A percentile compares a stretch with the other conserved stretches of the same genome.
Evolutionary conservation across 2,113 vertebrate species (phyloP).

Genomic region (Bolborhynchus lineola): DNA sequence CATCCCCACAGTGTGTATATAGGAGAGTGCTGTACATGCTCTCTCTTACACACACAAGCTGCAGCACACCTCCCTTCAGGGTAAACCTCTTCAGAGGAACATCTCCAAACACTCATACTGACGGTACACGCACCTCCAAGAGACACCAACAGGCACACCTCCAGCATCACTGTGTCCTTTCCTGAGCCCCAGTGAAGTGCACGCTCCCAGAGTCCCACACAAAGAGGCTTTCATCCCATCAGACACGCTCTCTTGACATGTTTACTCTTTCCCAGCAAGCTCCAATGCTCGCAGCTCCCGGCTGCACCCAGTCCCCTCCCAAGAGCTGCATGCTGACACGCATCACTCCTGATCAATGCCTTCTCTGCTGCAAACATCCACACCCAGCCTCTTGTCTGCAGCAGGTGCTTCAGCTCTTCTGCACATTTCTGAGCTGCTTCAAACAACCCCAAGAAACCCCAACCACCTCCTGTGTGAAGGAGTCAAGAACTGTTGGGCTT

Average conservation of each 20-base stretch:
- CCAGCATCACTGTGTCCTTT: not conserved
- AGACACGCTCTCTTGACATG: rapidly evolving
- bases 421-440: not conserved
- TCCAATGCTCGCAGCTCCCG: not conserved
- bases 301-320: rapidly evolving
- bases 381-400: not conserved
- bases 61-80: not conserved
- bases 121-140: not conserved
- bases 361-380: not conserved
- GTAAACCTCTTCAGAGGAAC: not conserved
- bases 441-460: not conserved
- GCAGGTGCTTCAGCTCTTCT: not conserved
- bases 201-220: not conserved
- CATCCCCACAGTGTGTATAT: not conserved
- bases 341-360: too few relatives aligned
- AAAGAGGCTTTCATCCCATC: not conserved
- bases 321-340: not conserved
- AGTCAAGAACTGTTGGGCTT: not conserved
- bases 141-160: not conserved
- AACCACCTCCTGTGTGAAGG: not conserved
- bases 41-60: too few relatives aligned
- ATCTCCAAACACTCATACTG: not conserved
- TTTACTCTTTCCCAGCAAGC: not conserved
- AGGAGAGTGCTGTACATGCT: not conserved
- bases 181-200: not conserved